These are phyloP conservation scores for Acrocephalus kingi DNA, from an alignment of 2,113 vertebrate genomes.

Conservation along the genomic window DNA sequence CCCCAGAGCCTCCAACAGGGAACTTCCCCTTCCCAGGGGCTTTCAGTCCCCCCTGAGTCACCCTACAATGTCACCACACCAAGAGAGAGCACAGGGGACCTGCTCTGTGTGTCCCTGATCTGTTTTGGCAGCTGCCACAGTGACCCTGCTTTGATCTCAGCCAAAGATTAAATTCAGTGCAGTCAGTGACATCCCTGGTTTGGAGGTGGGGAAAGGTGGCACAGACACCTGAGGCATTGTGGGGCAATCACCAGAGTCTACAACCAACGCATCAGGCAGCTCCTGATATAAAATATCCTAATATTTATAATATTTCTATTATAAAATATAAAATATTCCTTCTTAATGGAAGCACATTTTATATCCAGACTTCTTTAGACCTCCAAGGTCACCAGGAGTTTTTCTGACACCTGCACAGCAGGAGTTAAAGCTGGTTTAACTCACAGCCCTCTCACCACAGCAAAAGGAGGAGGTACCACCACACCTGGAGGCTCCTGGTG, in stretches of 20 bases:
- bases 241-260: rapidly evolving
- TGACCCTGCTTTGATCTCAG: neutral
- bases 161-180: neutral
- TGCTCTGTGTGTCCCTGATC: neutral
- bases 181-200: neutral
- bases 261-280: neutral
- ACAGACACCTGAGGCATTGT: rapidly evolving
- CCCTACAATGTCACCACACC: neutral
- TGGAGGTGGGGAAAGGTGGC: neutral
- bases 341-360: neutral
- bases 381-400: neutral
- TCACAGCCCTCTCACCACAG: neutral
- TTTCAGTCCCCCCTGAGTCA: neutral
- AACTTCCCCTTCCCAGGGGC: neutral
- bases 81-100: neutral
- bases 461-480: rapidly evolving
- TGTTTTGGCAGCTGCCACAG: neutral
- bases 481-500: neutral
- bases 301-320: no score
- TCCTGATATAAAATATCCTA: neutral
- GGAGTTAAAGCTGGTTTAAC: no score
- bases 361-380: neutral
- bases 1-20: neutral
- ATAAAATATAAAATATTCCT: no score
- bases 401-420: neutral